A percentile compares a stretch with the other conserved stretches of the same genome.
Conservation (phyloP, 2,888 invertebrate genomes). For the Plemyria rubiginata region DNA sequence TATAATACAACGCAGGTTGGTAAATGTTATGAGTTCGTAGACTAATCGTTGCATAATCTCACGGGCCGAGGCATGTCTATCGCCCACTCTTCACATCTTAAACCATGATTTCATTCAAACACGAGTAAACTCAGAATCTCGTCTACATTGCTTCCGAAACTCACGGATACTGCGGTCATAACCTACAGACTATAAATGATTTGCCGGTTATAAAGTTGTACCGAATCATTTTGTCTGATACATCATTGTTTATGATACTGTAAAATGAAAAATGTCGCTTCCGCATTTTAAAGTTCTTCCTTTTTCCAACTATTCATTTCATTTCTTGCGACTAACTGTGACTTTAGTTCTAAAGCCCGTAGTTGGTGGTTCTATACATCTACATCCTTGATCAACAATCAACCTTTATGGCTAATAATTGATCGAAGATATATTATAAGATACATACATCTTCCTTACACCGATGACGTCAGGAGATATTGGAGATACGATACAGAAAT, state of each 20-base stretch:
- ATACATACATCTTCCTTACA: constrained; percentile 20
- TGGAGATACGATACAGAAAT: constrained; percentile 26
- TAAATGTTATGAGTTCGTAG: neutral
- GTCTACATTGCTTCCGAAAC: constrained; percentile 25
- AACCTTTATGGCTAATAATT: too few species aligned
- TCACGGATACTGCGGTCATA: constrained; percentile 4
- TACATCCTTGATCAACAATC: too few species aligned
- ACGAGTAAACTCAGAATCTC: neutral
- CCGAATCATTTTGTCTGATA: neutral
- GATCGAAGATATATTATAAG: too few species aligned
- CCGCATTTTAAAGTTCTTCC: too few species aligned
- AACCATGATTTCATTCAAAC: neutral
- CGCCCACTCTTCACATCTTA: neutral
- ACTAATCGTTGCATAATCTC: neutral
- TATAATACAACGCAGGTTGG: too few species aligned
- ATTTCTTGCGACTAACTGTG: too few species aligned
- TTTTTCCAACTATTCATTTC: too few species aligned
- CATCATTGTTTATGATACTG: neutral
- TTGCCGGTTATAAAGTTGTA: constrained; percentile 9
- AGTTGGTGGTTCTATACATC: constrained; percentile 3
- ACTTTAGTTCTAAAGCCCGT: neutral
- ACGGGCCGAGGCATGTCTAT: neutral
- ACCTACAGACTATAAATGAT: constrained; percentile 16
- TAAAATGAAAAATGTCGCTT: too few species aligned
- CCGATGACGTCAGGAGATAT: constrained; percentile 18